Conservation (phyloP, 2,888 invertebrate genomes). For the Eucera pruinosa region DNA sequence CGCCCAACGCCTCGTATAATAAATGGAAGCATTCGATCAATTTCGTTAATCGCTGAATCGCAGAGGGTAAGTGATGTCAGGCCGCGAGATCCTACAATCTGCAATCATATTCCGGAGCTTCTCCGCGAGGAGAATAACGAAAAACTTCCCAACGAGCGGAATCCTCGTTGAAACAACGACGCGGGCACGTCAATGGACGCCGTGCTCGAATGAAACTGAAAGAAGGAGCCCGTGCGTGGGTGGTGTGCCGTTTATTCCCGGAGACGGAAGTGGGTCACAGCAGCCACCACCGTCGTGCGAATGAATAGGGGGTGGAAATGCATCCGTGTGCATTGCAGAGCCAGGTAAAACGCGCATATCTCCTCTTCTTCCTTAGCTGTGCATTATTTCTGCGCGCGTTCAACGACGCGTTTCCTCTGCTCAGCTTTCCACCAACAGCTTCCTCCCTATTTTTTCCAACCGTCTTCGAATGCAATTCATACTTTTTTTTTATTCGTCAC, state of each 20-base stretch:
- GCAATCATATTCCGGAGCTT: not conserved
- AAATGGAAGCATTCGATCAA: too few relatives aligned
- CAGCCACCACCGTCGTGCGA: conserved; percentile 55
- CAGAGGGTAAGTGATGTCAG: too few relatives aligned
- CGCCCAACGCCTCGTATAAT: too few relatives aligned
- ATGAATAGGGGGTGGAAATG: conserved; percentile 71
- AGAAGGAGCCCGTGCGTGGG: conserved; percentile 65
- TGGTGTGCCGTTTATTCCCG: conserved; percentile 69
- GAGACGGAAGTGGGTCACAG: conserved; percentile 74
- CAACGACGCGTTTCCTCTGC: conserved; percentile 2
- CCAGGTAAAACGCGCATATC: conserved; percentile 38
- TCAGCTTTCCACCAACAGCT: not conserved
- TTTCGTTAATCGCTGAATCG: too few relatives aligned
- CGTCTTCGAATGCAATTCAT: not conserved
- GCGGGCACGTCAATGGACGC: conserved; percentile 56
- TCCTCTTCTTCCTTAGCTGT: conserved; percentile 3
- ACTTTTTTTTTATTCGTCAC: too few relatives aligned
- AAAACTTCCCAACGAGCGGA: not conserved
- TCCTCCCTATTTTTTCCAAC: not conserved
- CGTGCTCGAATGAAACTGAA: conserved; percentile 46
- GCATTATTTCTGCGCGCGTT: conserved; percentile 40
- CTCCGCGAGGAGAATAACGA: not conserved
- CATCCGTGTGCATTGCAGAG: conserved; percentile 46
- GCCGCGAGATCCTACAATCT: too few relatives aligned
- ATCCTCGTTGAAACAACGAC: conserved; percentile 9